These are phyloP conservation scores for Acipenser ruthenus DNA, from an alignment of 2,797 vertebrate species.

Conservation along the genomic window DNA sequence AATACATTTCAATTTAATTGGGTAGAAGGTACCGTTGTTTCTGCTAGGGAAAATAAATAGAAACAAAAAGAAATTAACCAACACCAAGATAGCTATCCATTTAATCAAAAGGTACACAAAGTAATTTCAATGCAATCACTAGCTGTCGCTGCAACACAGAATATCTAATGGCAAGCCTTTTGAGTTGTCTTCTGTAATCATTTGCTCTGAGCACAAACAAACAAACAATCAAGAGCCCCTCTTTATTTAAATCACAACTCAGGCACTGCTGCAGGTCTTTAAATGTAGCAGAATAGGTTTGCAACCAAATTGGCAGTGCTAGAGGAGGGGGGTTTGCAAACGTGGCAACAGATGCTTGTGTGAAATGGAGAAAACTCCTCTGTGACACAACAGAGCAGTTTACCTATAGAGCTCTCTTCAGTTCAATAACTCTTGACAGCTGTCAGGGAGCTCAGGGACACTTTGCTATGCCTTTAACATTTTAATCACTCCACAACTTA, in stretches of 20 bases:
- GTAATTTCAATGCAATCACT: too few relatives aligned
- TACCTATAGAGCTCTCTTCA: constrained; percentile 51
- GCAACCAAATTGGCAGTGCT: constrained; percentile 8
- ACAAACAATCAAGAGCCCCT: constrained; percentile 17
- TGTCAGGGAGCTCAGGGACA: constrained; percentile 59
- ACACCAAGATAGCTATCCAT: too few relatives aligned
- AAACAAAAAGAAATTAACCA: too few relatives aligned
- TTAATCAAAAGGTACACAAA: too few relatives aligned
- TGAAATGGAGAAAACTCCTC: constrained; percentile 36
- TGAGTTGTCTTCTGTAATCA: constrained; percentile 25
- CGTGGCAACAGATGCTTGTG: constrained; percentile 48
- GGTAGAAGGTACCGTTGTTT: too few relatives aligned
- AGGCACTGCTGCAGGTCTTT: constrained; percentile 30
- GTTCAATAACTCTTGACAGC: constrained; percentile 58
- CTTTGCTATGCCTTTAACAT: constrained; percentile 46
- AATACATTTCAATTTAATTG: too few relatives aligned
- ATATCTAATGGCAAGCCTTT: not conserved
- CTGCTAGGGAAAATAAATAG: too few relatives aligned
- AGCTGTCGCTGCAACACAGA: not conserved
- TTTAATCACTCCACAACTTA: constrained; percentile 48
- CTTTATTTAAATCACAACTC: constrained; percentile 21
- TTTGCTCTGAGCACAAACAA: constrained; percentile 49
- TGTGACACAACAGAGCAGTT: constrained; percentile 37
- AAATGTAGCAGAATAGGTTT: constrained; percentile 25
- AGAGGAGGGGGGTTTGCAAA: constrained; percentile 32